phyloP scores from a whole-genome alignment of 2,888 invertebrate species.

The Alloscopus bannaensis region DNA sequence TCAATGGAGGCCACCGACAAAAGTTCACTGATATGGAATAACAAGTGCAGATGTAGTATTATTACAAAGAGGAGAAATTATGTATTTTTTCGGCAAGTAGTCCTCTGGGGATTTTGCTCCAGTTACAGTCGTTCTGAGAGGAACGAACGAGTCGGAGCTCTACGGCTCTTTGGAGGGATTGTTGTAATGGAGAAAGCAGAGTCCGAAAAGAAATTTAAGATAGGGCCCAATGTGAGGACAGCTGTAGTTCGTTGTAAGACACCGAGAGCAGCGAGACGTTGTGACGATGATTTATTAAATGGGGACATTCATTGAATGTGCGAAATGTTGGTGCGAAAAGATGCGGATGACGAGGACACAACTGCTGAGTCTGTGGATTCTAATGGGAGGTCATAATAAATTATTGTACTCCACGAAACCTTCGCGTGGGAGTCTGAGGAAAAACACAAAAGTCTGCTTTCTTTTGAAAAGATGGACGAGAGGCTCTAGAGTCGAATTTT shows the following conservation, averaged over 20 bases:
- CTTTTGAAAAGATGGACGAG: no score
- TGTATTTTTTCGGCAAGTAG: constrained; percentile 37
- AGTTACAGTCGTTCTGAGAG: constrained; percentile 15
- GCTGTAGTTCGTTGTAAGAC: not conserved
- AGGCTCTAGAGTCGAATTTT: no score
- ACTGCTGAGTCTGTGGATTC: no score
- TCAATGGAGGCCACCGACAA: constrained; percentile 2
- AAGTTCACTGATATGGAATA: not conserved
- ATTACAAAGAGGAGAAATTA: constrained; percentile 13
- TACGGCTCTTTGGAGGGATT: not conserved
- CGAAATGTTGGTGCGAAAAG: no score
- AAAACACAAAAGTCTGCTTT: no score
- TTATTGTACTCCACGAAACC: no score
- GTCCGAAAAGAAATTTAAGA: not conserved
- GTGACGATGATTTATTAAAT: not conserved
- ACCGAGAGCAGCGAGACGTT: not conserved
- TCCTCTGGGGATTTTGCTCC: constrained; percentile 54
- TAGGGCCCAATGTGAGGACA: no score
- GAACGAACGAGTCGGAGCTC: not conserved
- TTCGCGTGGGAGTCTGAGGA: no score
- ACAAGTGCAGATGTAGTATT: not conserved
- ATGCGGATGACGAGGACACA: no score
- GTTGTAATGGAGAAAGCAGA: no score
- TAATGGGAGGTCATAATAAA: no score
- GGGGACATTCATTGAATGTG: not conserved